Evolutionary conservation across 2,888 invertebrate genomes (phyloP), one percentile per base, ranked within the genome.

Genomic region (Coenonympha arcania): DNA sequence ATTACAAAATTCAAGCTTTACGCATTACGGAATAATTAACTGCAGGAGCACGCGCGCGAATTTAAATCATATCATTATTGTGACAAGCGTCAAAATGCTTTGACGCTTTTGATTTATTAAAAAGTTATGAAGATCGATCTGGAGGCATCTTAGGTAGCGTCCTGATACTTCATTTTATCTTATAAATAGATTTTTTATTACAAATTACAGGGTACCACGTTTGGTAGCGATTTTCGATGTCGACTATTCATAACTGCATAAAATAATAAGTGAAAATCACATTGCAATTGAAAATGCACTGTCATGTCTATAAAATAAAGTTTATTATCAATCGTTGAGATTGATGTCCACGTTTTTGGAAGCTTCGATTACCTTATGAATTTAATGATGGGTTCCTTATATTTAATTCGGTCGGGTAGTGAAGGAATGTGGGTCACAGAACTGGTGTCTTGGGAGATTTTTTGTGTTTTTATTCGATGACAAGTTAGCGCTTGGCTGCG

Each of bases 111-210:
- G 76, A 79, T 80, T 83, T 82, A 83, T 80, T 79, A 79, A 80
- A 82, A 78, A 62, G 61, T 65, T 62, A 71, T 67, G 72, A 71
- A 74, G 80, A 81, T 80, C 85, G 80, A 83, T 84, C 81, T 72
- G 59, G 71, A 63, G 68, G 78, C 74, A 77, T 80, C 82, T 84
- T 83, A 83, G 85, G 85, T 82, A 86, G 85, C 85, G 68, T 75
- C 74, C 71, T 73, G 71, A 73, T 79, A 77, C 78, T 76, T 83
- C 78, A 81, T 85, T 83, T 85, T 83, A 78, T 80, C 82, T 84
- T 80, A 83, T 86, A 86, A 85, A 86, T 85, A 85, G 83, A 84
- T 84, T 86, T 85, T 86, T 84, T 84, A 83, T 79, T 75, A 82
- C 76, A 86, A 86, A 86, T 86, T 85, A 86, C 77, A 83, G 86